Percentiles rank a stretch among this genome's conserved stretches.
Evolutionary conservation across 2,797 vertebrate species (phyloP).

Genomic region (Nannoperca australis): DNA sequence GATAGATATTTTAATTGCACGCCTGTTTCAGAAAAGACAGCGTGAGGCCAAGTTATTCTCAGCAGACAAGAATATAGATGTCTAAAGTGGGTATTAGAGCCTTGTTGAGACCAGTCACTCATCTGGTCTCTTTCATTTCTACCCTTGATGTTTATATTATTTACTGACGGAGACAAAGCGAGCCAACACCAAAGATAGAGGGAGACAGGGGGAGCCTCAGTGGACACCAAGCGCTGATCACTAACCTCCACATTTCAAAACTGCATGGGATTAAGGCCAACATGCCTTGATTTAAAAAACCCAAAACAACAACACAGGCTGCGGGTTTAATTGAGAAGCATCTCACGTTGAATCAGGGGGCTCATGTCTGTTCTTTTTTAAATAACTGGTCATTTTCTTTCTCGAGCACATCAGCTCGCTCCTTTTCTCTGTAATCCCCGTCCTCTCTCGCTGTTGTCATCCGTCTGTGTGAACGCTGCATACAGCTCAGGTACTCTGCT

Average conservation of each 20-base stretch:
- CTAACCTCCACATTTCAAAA: constrained; percentile 69
- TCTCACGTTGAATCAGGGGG: constrained; percentile 63
- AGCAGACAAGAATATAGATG: constrained; percentile 17
- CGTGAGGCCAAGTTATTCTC: neutral
- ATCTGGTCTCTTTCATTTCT: constrained; percentile 35
- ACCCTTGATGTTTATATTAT: constrained; percentile 61
- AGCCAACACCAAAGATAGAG: constrained; percentile 35
- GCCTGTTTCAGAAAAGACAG: neutral
- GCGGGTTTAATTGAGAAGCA: constrained; percentile 62
- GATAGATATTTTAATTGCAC: constrained; percentile 32
- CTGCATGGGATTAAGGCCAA: constrained; percentile 44
- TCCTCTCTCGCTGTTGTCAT: constrained; percentile 28
- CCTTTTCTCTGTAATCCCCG: constrained; percentile 43
- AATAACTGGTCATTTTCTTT: constrained; percentile 68
- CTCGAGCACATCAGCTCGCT: constrained; percentile 44
- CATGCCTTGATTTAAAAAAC: constrained; percentile 24
- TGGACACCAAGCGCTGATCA: constrained; percentile 71
- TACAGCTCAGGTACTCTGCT: constrained; percentile 35
- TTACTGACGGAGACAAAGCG: constrained; percentile 44
- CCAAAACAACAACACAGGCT: neutral
- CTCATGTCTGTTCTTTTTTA: constrained; percentile 66
- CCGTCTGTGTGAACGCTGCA: constrained; percentile 31
- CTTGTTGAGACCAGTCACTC: constrained; percentile 52
- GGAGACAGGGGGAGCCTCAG: constrained; percentile 51
- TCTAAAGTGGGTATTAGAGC: constrained; percentile 29